Percentiles rank a stretch among this genome's conserved stretches.
Evolutionary conservation across 2,888 invertebrate genomes (phyloP).

Genomic region (Crepidodera aurea): DNA sequence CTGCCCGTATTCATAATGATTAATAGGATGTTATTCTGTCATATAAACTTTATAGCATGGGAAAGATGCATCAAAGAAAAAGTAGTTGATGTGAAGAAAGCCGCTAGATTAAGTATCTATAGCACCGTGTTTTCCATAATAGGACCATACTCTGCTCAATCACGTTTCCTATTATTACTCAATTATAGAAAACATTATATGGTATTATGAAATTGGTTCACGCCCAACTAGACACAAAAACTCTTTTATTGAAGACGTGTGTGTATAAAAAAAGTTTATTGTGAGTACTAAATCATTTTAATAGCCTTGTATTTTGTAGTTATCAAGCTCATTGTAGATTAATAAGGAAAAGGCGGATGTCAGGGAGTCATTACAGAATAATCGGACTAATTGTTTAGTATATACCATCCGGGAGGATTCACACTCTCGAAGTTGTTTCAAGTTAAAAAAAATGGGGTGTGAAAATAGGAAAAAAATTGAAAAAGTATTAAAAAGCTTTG

Average conservation of each 20-base stretch:
- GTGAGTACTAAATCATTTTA: background rate
- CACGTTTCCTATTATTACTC: slow-evolving; percentile 20
- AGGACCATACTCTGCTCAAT: background rate
- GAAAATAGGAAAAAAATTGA: no score
- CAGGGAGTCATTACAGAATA: no score
- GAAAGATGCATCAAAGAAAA: slow-evolving; percentile 5
- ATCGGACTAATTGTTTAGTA: no score
- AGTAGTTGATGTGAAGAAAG: slow-evolving; percentile 10
- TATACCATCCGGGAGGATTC: no score
- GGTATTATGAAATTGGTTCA: slow-evolving; percentile 20
- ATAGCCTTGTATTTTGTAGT: background rate
- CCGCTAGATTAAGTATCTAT: slow-evolving; percentile 16
- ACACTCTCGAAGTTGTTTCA: no score
- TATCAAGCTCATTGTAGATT: no score
- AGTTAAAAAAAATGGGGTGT: no score
- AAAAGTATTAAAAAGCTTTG: no score
- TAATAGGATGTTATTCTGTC: slow-evolving; percentile 24
- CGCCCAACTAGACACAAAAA: slow-evolving; percentile 6
- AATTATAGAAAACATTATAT: slow-evolving; percentile 21
- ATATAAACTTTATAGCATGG: slow-evolving; percentile 16
- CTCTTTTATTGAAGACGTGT: slow-evolving; percentile 2
- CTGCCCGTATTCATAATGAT: slow-evolving; percentile 8
- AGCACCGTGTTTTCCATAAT: slow-evolving; percentile 5
- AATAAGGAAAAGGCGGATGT: no score
- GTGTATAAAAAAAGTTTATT: background rate